Conservation (phyloP, 2,888 invertebrate species). For the Epinotia brunnichana region DNA sequence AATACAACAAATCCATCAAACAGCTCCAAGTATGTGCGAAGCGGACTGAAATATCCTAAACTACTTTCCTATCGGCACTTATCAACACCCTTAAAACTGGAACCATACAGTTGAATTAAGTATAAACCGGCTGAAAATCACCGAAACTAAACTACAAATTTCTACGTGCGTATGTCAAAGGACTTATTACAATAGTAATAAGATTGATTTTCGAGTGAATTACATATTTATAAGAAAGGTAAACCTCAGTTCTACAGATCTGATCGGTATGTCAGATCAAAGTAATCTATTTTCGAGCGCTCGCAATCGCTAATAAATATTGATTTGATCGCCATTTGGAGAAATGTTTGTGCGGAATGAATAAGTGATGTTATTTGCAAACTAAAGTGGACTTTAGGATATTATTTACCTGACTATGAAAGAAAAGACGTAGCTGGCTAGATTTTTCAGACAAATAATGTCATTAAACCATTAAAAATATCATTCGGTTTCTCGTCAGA, state of each 20-base stretch:
- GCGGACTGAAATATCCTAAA: not conserved
- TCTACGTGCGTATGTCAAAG: not conserved
- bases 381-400: not conserved
- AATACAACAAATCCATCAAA: slow-evolving; percentile 22
- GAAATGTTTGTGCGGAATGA: slow-evolving; percentile 4
- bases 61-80: not conserved
- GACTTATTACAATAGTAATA: not conserved
- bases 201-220: not conserved
- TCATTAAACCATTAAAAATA: too few species aligned
- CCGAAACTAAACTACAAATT: not conserved
- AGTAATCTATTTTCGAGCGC: slow-evolving; percentile 28
- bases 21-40: slow-evolving; percentile 19
- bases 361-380: not conserved
- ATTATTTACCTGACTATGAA: too few species aligned
- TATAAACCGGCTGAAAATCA: not conserved
- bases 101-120: not conserved
- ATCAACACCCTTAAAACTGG: not conserved
- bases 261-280: slow-evolving; percentile 40
- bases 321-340: slow-evolving; percentile 17
- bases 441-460: too few species aligned
- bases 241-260: not conserved
- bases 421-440: too few species aligned
- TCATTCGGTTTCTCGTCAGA: too few species aligned
- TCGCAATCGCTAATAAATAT: slow-evolving; percentile 28
- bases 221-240: not conserved